phyloP scores from a whole-genome alignment of 2,797 vertebrate genomes.

The Spheniscus humboldti region DNA sequence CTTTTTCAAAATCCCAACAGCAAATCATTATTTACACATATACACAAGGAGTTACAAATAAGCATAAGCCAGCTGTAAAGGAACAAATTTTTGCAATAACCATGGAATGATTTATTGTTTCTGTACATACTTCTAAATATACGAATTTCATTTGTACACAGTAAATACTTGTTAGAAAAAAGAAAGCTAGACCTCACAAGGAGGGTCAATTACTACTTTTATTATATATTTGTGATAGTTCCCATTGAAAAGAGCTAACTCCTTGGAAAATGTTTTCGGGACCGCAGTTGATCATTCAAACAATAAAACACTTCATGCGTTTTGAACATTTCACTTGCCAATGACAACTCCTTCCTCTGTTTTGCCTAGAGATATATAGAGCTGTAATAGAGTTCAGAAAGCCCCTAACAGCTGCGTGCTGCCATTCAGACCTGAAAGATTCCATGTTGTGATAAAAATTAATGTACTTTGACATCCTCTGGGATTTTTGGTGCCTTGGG shows the following conservation, averaged over 20 bases:
- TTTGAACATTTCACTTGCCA: conserved; percentile 80
- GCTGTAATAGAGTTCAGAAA: conserved; percentile 83
- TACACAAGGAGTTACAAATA: background rate
- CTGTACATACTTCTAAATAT: background rate
- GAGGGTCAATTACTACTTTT: background rate
- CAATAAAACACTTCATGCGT: conserved; percentile 54
- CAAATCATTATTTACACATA: conserved; percentile 14
- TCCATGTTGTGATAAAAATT: conserved; percentile 90
- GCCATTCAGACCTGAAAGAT: conserved; percentile 91
- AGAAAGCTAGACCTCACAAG: background rate
- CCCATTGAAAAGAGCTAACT: background rate
- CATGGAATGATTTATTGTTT: background rate
- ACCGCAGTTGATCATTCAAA: conserved; percentile 39
- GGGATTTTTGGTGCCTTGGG: conserved; percentile 81
- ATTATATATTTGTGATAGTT: background rate
- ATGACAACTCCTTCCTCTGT: conserved; percentile 78
- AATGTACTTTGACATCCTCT: conserved; percentile 90
- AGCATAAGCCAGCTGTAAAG: background rate
- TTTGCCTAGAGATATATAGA: conserved; percentile 85
- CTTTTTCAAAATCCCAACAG: background rate
- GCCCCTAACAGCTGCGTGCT: conserved; percentile 86
- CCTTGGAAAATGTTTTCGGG: background rate
- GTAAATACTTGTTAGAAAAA: background rate
- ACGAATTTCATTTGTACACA: background rate
- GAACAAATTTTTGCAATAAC: background rate